Evolutionary conservation across 2,888 invertebrate genomes (phyloP), one percentile per base, ranked within the genome.

Genomic region (Athalia circularis): DNA sequence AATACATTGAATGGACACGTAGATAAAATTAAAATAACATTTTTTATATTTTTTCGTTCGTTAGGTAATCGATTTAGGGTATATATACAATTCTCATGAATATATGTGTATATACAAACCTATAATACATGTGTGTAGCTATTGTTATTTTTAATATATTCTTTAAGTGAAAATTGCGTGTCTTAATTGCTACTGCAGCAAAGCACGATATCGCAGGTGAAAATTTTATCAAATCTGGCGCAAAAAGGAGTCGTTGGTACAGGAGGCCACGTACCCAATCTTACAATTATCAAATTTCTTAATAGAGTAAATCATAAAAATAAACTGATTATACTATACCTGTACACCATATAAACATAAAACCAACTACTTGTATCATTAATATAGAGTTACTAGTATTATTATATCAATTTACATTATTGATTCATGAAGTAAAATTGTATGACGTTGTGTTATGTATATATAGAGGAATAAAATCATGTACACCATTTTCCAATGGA

Each of bases 381-480:
- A 83, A 83, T 83, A 83, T 82, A 84, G 82, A 84, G 83, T 84
- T 82, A 83, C 82, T 84, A 84, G 82, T 81, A 80, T 82, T 80
- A 82, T 80, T 82, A 82, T 81, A 83, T 81, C 82, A 77, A 84
- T 84, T 85, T 85, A 54, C 9, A 86, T 84, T 84, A 85, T 83
- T 81, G 29, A 85, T 84, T 80, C 82, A 80, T 81, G 77, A 84
- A 83, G 80, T 61, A 72, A 72, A 82, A 82, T 81, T 82, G 81
- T 85, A 86, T 84, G 84, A 83, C 84, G 80, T 85, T 86, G 85
- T 85, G 85, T 85, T 86, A 85, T 86, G 85, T 86, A 85, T 86
- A 84, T 82, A 82, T 83, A 83, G 84, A 84, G 77, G 81, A 85
- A 86, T 86, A 85, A 85, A 86, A 82, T 78, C 75, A 83, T 85